These are phyloP conservation scores for Peribatodes rhomboidaria DNA, from an alignment of 2,888 invertebrate genomes.

Conservation along the genomic window DNA sequence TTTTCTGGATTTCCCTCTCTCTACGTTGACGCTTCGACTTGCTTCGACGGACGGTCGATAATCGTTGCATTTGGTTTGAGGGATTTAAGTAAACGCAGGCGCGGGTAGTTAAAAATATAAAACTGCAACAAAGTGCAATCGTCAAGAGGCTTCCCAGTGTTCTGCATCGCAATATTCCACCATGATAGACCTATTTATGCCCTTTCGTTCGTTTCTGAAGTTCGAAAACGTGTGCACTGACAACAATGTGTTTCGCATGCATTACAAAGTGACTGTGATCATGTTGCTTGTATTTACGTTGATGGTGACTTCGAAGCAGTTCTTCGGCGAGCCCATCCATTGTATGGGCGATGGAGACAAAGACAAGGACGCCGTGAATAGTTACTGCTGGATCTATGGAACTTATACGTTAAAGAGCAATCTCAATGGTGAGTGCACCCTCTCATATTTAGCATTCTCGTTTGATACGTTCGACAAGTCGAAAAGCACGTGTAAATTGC, in stretches of 20 bases:
- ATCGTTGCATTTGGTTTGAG: not conserved
- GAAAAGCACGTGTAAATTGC: not conserved
- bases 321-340: conserved; percentile 94
- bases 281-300: conserved; percentile 91
- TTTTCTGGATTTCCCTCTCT: not conserved
- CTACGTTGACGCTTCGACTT: too few species aligned
- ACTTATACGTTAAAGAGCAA: conserved; percentile 87
- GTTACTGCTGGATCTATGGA: conserved; percentile 93
- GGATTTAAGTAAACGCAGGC: not conserved
- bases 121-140: not conserved
- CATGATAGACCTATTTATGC: conserved; percentile 90
- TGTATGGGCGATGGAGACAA: conserved; percentile 87
- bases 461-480: not conserved
- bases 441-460: not conserved
- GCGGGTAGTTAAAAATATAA: conserved; percentile 17
- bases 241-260: conserved; percentile 91
- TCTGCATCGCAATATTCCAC: conserved; percentile 44
- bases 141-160: not conserved
- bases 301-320: conserved; percentile 92
- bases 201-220: conserved; percentile 89
- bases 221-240: conserved; percentile 90
- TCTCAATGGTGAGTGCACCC: conserved; percentile 65
- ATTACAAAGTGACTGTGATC: conserved; percentile 91
- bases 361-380: conserved; percentile 89
- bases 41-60: too few species aligned